Evolutionary conservation across 2,888 invertebrate species (phyloP).

Genomic region (Lucinisca nassula): DNA sequence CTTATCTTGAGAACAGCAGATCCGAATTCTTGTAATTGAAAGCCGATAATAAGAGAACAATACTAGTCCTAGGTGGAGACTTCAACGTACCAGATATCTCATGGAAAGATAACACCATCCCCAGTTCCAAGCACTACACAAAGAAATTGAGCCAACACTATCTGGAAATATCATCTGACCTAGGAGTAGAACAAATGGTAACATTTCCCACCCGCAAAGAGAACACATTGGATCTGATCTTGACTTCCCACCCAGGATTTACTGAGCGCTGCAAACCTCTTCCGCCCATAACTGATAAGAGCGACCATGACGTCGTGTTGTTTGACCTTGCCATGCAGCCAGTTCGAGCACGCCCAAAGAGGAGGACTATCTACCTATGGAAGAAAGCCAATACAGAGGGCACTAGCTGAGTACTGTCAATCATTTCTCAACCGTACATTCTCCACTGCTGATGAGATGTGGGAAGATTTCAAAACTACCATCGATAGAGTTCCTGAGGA

Average conservation of each 20-base stretch:
- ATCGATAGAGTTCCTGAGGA: background rate
- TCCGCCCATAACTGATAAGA: conserved; percentile 45
- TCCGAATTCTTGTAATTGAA: too few relatives aligned
- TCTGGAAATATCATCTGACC: too few relatives aligned
- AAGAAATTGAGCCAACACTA: too few relatives aligned
- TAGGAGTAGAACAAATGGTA: too few relatives aligned
- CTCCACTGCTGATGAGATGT: conserved; percentile 5
- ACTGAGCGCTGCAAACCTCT: conserved; percentile 44
- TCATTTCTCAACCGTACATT: background rate
- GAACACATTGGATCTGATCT: conserved; percentile 48
- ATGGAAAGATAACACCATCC: too few relatives aligned
- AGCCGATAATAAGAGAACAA: too few relatives aligned
- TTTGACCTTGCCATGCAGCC: conserved; percentile 29
- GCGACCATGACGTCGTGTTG: conserved; percentile 57
- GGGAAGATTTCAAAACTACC: conserved; percentile 12
- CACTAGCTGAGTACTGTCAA: conserved; percentile 13
- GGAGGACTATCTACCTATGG: conserved; percentile 46
- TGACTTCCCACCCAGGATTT: conserved; percentile 50
- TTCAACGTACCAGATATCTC: too few relatives aligned
- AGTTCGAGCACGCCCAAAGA: conserved; percentile 27
- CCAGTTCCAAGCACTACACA: too few relatives aligned
- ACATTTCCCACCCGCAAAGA: too few relatives aligned
- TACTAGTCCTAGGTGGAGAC: too few relatives aligned
- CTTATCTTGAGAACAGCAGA: too few relatives aligned
- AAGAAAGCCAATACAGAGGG: conserved; percentile 25